Base-by-base conservation (phyloP, 2,113 vertebrate genomes). In the Vidua macroura region DNA sequence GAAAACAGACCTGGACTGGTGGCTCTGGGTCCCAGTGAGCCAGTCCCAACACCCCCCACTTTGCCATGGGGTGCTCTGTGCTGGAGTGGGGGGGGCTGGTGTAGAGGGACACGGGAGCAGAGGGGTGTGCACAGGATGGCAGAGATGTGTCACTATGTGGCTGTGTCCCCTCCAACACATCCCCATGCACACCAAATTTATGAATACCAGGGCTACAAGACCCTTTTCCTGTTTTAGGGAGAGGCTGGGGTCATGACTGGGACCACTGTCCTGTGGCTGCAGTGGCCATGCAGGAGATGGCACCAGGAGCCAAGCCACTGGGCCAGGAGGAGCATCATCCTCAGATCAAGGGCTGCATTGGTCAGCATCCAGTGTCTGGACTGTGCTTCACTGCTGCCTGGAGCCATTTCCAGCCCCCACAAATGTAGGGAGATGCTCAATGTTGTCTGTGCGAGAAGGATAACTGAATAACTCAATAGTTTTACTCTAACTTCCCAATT, bases 1-100 rank as follows among this genome's bases (percentile, higher is more conserved):
- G 87, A 72, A 96, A 92, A 30, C 73, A 96, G 86, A 84, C 17
- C 53, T 51, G 28, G n/a, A 21, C 64, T 86, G 86, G 51, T 39
- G 46, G 25, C 7, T n/a, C 33, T 0, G 0, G 21, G 23, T 35
- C 43, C 37, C 44, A 21, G 11, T 23, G 64, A 91, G 67, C 4
- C 25, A 17, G 39, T 37, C 15, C 37, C 1, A 24, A 17, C 3
- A 39, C 15, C 8, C 9, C 15, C 1, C 7, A 2, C 63, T 59
- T 68, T 76, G 22, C 11, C 7, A 2, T 2, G 11, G 59, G 17
- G 10, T n/a, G 22, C 25, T 59, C 58, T 66, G 49, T 59, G 59
- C 22, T 33, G 0, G 35, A 35, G 35, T 35, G 35, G 35, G 35
- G 35, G 9, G 13, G 7, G 4, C 20, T 67, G 62, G 12, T 58